A percentile compares a stretch with the other conserved stretches of the same genome.
Conservation (phyloP, 2,888 invertebrate species). For the Mantis religiosa region DNA sequence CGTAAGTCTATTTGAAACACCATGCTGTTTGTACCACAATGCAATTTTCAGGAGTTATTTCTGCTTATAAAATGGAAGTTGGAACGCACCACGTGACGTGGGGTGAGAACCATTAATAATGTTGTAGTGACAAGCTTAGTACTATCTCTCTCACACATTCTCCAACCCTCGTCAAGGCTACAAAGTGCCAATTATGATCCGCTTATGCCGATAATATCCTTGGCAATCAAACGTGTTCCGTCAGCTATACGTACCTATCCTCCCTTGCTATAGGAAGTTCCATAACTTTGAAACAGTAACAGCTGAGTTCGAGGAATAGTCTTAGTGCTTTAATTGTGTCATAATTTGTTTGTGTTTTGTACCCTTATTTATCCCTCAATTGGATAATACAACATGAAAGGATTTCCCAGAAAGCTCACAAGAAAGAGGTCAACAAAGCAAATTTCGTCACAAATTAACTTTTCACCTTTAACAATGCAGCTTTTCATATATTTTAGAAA, state of each 20-base stretch:
- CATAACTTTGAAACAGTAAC: neutral
- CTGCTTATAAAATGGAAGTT: neutral
- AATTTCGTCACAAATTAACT: too few relatives aligned
- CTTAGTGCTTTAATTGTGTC: neutral
- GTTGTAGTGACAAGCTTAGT: neutral
- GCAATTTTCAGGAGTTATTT: neutral
- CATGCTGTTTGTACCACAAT: neutral
- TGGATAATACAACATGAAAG: too few relatives aligned
- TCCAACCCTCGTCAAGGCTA: neutral
- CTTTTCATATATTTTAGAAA: too few relatives aligned
- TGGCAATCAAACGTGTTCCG: conserved; percentile 23
- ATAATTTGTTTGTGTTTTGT: too few relatives aligned
- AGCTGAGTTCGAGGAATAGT: neutral
- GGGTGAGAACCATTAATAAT: conserved; percentile 12
- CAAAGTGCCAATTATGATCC: conserved; percentile 24
- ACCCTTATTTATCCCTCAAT: too few relatives aligned
- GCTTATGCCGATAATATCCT: conserved; percentile 22
- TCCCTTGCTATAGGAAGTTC: neutral
- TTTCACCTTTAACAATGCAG: too few relatives aligned
- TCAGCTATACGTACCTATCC: conserved; percentile 3
- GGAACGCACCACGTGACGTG: neutral
- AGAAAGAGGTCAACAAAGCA: too few relatives aligned
- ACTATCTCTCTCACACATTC: neutral
- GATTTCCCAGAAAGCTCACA: too few relatives aligned
- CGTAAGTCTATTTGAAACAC: too few relatives aligned